These are phyloP conservation scores for Hermodice carunculata DNA, from an alignment of 2,888 invertebrate species.

Conservation along the genomic window DNA sequence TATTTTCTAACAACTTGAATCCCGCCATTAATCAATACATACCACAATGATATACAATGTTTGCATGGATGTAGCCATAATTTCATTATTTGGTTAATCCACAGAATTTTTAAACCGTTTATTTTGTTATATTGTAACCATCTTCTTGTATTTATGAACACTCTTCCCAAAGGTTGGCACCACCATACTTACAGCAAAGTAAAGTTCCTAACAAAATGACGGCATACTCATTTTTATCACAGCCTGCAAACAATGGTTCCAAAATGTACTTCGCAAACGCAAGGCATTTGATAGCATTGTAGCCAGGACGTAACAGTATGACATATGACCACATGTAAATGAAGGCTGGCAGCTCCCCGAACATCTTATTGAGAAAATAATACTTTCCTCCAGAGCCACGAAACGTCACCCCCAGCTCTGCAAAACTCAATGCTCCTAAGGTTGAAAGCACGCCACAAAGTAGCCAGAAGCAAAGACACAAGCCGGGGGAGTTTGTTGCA, in stretches of 20 bases:
- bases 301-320: constrained; percentile 2
- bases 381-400: constrained; percentile 13
- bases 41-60: too few species aligned
- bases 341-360: not conserved
- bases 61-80: too few species aligned
- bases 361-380: constrained; percentile 8
- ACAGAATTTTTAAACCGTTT: too few species aligned
- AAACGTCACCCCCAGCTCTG: constrained; percentile 9
- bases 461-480: constrained; percentile 6
- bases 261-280: constrained; percentile 6
- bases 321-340: not conserved
- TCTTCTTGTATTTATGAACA: too few species aligned
- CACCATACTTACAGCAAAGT: constrained; percentile 1
- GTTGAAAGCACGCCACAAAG: constrained; percentile 1
- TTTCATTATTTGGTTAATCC: too few species aligned
- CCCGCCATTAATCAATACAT: too few species aligned
- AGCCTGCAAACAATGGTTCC: not conserved
- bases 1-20: too few species aligned
- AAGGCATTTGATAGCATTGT: constrained; percentile 12
- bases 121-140: too few species aligned
- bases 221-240: not conserved
- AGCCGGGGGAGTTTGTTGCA: not conserved
- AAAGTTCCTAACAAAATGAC: not conserved
- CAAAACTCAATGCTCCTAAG: constrained; percentile 9
- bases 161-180: too few species aligned